These are phyloP conservation scores for Cheilosia scutellata DNA, from an alignment of 2,888 invertebrate species.

Conservation along the genomic window DNA sequence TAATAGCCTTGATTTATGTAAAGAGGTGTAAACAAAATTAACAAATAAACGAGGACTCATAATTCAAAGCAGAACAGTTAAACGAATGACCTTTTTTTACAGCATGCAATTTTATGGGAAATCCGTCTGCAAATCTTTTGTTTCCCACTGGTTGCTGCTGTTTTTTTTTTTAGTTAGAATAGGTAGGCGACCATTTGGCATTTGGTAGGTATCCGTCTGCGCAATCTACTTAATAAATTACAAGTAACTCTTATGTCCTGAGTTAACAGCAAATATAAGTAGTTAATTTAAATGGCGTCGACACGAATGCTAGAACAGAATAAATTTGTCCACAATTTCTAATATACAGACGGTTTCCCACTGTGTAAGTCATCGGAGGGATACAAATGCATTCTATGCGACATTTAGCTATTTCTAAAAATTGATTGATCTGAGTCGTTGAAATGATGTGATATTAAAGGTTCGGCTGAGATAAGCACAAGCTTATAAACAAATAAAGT, in stretches of 20 bases:
- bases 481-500: not conserved
- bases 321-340: not conserved
- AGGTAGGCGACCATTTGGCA: slow-evolving; percentile 50
- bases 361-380: not conserved
- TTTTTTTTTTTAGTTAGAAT: slow-evolving; percentile 5
- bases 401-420: slow-evolving; percentile 17
- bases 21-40: slow-evolving; percentile 8
- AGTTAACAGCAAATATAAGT: slow-evolving; percentile 23
- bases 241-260: slow-evolving; percentile 43
- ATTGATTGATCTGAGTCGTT: slow-evolving; percentile 14
- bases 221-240: slow-evolving; percentile 60
- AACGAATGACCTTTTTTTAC: slow-evolving; percentile 56
- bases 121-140: slow-evolving; percentile 27
- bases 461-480: slow-evolving; percentile 4
- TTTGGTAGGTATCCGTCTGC: slow-evolving; percentile 44
- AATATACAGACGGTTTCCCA: not conserved
- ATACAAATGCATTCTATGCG: not conserved
- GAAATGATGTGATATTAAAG: slow-evolving; percentile 15
- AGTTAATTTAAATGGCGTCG: slow-evolving; percentile 9
- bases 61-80: slow-evolving; percentile 17
- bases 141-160: slow-evolving; percentile 19
- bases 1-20: slow-evolving; percentile 29
- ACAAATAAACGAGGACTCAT: not conserved
- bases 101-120: slow-evolving; percentile 43
- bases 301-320: slow-evolving; percentile 9